Evolutionary conservation across 2,797 vertebrate genomes (phyloP), one percentile per base, ranked within the genome.

Genomic region (Arctocebus calabarensis): DNA sequence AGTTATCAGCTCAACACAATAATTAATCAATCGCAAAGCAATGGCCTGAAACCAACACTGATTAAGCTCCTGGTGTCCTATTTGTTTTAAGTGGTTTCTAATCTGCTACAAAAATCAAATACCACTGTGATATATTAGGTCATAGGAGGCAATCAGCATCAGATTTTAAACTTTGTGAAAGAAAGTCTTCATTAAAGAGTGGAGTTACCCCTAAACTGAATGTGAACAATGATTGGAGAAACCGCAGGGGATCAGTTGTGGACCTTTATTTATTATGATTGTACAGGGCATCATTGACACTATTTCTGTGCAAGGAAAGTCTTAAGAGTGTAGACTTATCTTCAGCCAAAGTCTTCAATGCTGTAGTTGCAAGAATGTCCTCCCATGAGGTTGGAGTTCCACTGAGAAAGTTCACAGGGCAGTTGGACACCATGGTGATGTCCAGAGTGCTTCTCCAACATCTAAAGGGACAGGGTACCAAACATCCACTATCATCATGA

Each of bases 11-110:
- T 89, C 20, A 25, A 25, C 73, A 90, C 37, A 78, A 94, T 92
- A 93, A 97, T 84, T 75, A 96, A 96, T 96, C 94, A 89, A 91
- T 66, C 68, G 29, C 74, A 91, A 94, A 95, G 85, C 23, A 68
- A 88, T 92, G 83, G 86, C 85, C 70, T 87, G 57, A 84, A 84
- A 78, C 37, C 87, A 74, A 73, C 32, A 59, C 57, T 89, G 94
- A 94, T 77, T 73, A 94, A 94, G 48, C 77, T 71, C 34, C 55
- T 11, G 19, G 85, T 85, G 64, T 73, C 64, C 64, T 52, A 61
- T 91, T 81, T 85, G 77, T 82, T 93, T 83, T 78, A 71, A 83
- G 74, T 48, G 45, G 16, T 40, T 96, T 94, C 95, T 90, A 64
- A 96, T 85, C 45, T 34, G 64, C 79, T 77, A 40, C 19, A 94